These are phyloP conservation scores for Sarcophaga carnaria DNA, from an alignment of 2,888 invertebrate species.

Conservation along the genomic window DNA sequence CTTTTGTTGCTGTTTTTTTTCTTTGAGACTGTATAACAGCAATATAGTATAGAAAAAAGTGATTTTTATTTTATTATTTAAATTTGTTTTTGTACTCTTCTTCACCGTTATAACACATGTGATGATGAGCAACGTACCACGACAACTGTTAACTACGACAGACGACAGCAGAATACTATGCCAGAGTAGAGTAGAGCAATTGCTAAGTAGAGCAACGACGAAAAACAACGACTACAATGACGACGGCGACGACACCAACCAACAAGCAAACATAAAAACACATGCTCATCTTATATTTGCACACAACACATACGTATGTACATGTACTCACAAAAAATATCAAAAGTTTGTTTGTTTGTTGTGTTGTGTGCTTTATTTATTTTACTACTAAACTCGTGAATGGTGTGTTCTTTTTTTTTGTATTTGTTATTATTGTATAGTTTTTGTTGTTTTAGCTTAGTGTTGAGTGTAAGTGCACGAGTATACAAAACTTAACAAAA, in stretches of 20 bases:
- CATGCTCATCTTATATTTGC: conserved; percentile 1
- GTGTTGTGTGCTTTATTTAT: conserved; percentile 20
- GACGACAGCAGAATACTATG: conserved; percentile 68
- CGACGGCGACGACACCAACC: conserved; percentile 27
- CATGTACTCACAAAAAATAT: conserved; percentile 17
- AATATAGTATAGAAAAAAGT: conserved; percentile 13
- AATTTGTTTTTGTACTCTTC: conserved; percentile 43
- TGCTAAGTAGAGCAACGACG: conserved; percentile 65
- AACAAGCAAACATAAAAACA: conserved; percentile 47
- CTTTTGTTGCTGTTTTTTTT: conserved; percentile 32
- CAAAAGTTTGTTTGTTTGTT: conserved; percentile 48
- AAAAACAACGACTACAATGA: conserved; percentile 24
- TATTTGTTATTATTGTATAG: conserved; percentile 3
- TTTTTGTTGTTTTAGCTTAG: conserved; percentile 20
- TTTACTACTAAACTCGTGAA: conserved; percentile 57
- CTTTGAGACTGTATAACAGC: conserved; percentile 31
- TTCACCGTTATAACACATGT: conserved; percentile 63
- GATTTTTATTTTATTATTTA: not conserved
- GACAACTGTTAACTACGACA: conserved; percentile 69
- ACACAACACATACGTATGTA: not conserved
- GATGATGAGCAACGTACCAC: conserved; percentile 68
- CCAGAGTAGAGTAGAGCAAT: conserved; percentile 65
- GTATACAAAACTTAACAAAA: conserved; percentile 26
- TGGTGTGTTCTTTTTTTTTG: conserved; percentile 34
- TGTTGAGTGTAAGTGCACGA: conserved; percentile 42